These are phyloP conservation scores for Caenorhabditis virilis DNA, from an alignment of 2,888 invertebrate species.

Conservation along the genomic window DNA sequence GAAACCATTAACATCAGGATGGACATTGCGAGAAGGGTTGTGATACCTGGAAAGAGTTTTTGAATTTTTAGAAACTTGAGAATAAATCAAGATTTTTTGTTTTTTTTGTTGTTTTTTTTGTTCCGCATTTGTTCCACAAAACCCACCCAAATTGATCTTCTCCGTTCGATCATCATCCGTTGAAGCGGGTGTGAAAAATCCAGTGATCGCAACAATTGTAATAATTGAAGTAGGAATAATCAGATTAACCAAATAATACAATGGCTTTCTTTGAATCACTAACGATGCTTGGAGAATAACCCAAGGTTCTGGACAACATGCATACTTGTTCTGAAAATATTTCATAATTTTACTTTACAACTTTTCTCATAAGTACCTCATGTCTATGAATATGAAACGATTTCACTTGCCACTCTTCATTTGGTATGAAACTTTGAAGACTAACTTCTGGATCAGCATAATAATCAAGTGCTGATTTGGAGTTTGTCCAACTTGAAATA, in stretches of 20 bases:
- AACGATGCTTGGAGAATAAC: slow-evolving; percentile 56
- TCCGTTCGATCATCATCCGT: slow-evolving; percentile 68
- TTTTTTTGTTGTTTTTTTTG: too few relatives aligned
- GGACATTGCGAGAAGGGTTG: slow-evolving; percentile 70
- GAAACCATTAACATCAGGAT: slow-evolving; percentile 72
- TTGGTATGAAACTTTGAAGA: slow-evolving; percentile 59
- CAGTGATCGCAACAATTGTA: slow-evolving; percentile 70
- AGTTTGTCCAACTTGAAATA: slow-evolving; percentile 66
- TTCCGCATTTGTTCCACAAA: too few relatives aligned
- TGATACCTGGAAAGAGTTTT: slow-evolving; percentile 53
- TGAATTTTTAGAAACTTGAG: too few relatives aligned
- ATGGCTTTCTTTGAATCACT: slow-evolving; percentile 62
- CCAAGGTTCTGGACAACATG: slow-evolving; percentile 60
- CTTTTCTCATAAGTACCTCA: too few relatives aligned
- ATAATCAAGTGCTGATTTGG: slow-evolving; percentile 65
- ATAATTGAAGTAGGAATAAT: slow-evolving; percentile 71
- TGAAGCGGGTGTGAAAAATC: slow-evolving; percentile 71
- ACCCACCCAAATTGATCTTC: slow-evolving; percentile 67
- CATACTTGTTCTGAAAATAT: slow-evolving; percentile 64
- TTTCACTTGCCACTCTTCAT: slow-evolving; percentile 67
- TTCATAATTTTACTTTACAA: too few relatives aligned
- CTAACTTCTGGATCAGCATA: slow-evolving; percentile 60
- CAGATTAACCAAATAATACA: slow-evolving; percentile 69
- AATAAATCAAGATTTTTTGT: too few relatives aligned
- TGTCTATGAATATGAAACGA: slow-evolving; percentile 64